Base-by-base conservation (phyloP, 2,888 invertebrate genomes). In the Spatulosminthurus flaviceps region DNA sequence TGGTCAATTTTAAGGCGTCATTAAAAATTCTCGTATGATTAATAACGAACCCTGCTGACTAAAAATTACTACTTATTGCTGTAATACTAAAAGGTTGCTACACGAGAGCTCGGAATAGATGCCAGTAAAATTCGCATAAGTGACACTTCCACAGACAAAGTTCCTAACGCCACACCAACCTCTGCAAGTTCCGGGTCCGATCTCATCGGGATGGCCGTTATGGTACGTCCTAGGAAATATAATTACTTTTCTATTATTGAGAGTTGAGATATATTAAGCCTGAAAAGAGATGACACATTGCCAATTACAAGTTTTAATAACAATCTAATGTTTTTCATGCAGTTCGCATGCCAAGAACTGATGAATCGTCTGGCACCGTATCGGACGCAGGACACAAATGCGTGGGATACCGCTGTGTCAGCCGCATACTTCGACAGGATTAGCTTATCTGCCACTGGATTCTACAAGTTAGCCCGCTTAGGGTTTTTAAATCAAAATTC, bases 351-450 rank as follows among this genome's bases (percentile, higher is more conserved):
- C 85, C 88, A 92, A 84, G 91, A 89, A 82, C 87, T 97, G 16
- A 90, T 91, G 83, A 90, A 92, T 84, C 90, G 96, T 66, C 87
- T 97, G 42, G 89, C 92, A 83, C 94, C 94, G 0, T 92, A 93
- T 84, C 94, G 92, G 85, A 90, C 92, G 24, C 90, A 90, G 43
- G 91, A 93, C 86, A 95, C 96, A 0, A 88, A 92, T 24, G 91
- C 89, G 66, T 97, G 97, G 97, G 92, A 94, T 86, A 91, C 94
- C 19, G 94, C 94, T 94, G 91, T 96, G 1, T 88, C 88, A 77
- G 89, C 90, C 34, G 96, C 96, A 0, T 96, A 94, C 86, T 89
- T 92, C 2, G 91, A 93, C 79, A 89, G 95, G 84, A 91, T 95
- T 1, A 92, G 93, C 85, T 89, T 97, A 11, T 94, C 96, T 0